phyloP scores from a whole-genome alignment of 2,113 vertebrate genomes.

The Ptilorrhoa leucosticta region DNA sequence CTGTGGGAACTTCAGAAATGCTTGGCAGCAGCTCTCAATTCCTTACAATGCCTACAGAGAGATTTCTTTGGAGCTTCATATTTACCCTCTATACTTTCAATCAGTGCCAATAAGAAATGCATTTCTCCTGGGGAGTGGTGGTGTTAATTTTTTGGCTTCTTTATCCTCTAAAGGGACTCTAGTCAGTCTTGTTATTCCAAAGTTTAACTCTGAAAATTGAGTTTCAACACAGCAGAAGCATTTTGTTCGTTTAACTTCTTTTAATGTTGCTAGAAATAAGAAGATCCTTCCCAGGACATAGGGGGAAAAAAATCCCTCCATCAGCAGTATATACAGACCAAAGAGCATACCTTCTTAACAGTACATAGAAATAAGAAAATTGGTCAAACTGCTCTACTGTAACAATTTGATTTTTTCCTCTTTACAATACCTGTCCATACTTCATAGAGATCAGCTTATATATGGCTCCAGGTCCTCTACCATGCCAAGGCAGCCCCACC shows the following conservation, averaged over 20 bases:
- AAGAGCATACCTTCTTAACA: neutral
- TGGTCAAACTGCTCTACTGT: neutral
- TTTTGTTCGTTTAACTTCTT: neutral
- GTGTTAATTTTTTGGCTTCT: neutral
- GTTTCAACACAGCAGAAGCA: neutral
- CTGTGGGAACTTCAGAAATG: neutral
- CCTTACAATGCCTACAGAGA: neutral
- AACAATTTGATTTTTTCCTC: neutral
- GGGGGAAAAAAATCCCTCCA: fast-evolving
- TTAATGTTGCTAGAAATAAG: neutral
- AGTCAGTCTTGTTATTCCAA: neutral
- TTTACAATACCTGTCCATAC: neutral
- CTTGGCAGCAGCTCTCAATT: neutral
- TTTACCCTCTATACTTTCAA: neutral
- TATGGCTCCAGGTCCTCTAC: neutral
- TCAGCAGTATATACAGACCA: neutral
- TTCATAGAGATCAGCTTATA: neutral
- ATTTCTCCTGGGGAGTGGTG: neutral
- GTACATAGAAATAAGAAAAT: neutral
- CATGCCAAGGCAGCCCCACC: neutral
- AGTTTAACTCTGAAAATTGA: neutral
- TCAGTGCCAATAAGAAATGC: neutral
- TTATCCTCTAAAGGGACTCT: neutral
- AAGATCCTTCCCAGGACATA: neutral
- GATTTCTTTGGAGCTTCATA: neutral